A percentile compares a stretch with the other conserved stretches of the same genome.
Conservation (phyloP, 92 coral and sea anemone genomes). For the Hydrozoanthus gracilis region DNA sequence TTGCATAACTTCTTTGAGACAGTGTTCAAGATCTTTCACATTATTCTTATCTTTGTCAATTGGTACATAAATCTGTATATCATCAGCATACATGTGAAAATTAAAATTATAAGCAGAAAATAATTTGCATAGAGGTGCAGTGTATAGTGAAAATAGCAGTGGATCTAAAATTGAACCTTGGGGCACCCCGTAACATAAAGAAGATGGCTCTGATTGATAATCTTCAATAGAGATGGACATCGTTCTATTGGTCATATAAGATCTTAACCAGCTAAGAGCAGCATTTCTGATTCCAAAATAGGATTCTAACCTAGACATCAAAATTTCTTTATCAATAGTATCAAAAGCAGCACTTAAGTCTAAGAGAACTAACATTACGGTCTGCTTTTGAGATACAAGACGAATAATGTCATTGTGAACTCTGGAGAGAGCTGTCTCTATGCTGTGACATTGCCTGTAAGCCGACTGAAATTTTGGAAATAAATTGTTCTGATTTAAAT, state of each 20-base stretch:
- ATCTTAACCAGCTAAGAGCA: neutral
- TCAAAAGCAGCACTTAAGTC: neutral
- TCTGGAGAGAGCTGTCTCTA: too few species aligned
- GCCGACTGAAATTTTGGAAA: neutral
- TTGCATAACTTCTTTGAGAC: neutral
- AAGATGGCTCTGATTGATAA: neutral
- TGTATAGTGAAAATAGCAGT: neutral
- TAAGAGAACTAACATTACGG: neutral
- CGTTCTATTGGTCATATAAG: neutral
- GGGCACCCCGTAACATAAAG: neutral
- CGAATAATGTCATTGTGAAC: neutral
- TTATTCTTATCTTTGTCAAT: neutral
- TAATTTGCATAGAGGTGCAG: neutral
- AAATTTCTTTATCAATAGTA: neutral
- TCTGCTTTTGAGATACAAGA: neutral
- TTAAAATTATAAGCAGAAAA: neutral
- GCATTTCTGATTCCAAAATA: neutral
- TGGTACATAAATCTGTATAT: neutral
- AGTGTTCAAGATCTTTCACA: neutral
- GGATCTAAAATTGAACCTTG: neutral
- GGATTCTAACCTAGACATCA: neutral
- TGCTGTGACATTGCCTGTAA: neutral
- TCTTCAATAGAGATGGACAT: neutral
- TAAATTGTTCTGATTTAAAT: neutral
- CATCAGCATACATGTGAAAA: neutral